A percentile compares a stretch with the other conserved stretches of the same genome.
These are phyloP conservation scores for Sebastiscus albofasciatus DNA, from an alignment of 2,797 vertebrate genomes.

Conservation along the genomic window DNA sequence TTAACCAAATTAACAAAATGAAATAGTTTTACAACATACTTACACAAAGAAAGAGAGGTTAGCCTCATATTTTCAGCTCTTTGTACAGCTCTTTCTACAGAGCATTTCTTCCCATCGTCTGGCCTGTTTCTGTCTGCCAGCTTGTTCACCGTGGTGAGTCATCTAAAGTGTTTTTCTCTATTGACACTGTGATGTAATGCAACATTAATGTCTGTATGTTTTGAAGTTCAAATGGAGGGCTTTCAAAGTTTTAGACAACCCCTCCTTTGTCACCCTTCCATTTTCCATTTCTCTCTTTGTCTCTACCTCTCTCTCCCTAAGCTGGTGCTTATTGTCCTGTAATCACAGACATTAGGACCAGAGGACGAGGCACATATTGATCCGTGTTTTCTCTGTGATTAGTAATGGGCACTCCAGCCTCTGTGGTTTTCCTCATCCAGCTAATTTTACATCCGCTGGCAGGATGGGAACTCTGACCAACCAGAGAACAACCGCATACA, in stretches of 20 bases:
- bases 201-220: conserved; percentile 42
- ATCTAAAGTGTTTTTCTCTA: conserved; percentile 32
- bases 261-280: conserved; percentile 5
- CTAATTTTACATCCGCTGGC: conserved; percentile 59
- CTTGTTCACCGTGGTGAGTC: conserved; percentile 33
- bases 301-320: conserved; percentile 24
- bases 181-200: conserved; percentile 36
- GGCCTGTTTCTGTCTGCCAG: conserved; percentile 37
- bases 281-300: conserved; percentile 8
- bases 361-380: conserved; percentile 56
- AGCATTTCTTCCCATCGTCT: conserved; percentile 13
- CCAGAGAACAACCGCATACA: background rate
- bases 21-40: background rate
- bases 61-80: background rate
- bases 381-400: conserved; percentile 56
- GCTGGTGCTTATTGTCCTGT: conserved; percentile 45
- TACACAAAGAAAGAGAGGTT: background rate
- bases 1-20: background rate
- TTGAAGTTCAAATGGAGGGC: conserved; percentile 35
- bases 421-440: conserved; percentile 53
- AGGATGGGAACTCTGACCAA: conserved; percentile 28
- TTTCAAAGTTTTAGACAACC: conserved; percentile 30
- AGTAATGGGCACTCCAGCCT: conserved; percentile 65
- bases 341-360: conserved; percentile 63
- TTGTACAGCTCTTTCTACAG: too few species aligned